These are phyloP conservation scores for Dermochelys coriacea DNA, from an alignment of 2,797 vertebrate species.

Conservation along the genomic window DNA sequence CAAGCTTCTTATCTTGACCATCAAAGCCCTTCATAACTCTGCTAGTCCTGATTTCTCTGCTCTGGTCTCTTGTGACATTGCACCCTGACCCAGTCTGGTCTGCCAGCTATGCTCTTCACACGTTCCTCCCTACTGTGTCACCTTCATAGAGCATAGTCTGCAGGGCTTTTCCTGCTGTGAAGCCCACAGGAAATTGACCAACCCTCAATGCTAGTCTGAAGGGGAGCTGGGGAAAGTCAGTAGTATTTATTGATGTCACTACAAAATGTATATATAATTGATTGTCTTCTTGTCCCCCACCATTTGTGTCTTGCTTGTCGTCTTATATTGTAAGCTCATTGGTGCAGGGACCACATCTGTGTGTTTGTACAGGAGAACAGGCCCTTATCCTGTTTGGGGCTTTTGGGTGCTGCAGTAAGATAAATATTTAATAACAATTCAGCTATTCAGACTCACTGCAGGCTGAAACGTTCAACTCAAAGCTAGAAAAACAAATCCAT, in stretches of 20 bases:
- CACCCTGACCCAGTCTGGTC: neutral
- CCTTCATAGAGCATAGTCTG: neutral
- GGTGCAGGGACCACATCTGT: neutral
- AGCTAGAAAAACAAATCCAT: constrained; percentile 63
- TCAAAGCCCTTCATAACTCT: neutral
- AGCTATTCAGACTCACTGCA: constrained; percentile 35
- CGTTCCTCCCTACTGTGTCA: neutral
- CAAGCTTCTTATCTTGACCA: neutral
- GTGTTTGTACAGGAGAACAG: neutral
- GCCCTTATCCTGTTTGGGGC: neutral
- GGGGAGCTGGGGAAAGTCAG: rapidly evolving
- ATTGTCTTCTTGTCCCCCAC: rapidly evolving
- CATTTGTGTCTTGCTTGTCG: neutral
- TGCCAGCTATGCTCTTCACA: neutral
- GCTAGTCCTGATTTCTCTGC: neutral
- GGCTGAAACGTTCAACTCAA: constrained; percentile 63
- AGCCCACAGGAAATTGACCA: rapidly evolving
- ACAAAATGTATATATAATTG: neutral
- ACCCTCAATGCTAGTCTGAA: neutral
- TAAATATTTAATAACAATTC: constrained; percentile 48
- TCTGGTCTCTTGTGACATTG: neutral
- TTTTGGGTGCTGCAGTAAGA: neutral
- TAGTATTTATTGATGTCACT: neutral
- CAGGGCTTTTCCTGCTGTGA: neutral
- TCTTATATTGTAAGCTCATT: neutral